A percentile compares a stretch with the other conserved stretches of the same genome.
Conservation (phyloP, 2,113 vertebrate genomes). For the Ptychochromis oligacanthus region DNA sequence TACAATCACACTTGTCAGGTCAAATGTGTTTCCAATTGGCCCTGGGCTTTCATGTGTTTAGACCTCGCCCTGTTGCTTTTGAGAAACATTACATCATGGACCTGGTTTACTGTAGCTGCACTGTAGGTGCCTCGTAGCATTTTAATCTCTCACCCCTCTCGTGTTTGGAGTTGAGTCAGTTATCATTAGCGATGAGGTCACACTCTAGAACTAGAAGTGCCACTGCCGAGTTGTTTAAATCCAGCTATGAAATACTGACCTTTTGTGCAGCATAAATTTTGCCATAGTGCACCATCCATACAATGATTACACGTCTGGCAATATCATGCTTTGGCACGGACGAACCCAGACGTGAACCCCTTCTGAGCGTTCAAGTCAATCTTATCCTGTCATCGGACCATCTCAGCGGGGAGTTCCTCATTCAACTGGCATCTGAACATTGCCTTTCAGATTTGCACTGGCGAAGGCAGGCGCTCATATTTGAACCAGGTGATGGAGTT, state of each 20-base stretch:
- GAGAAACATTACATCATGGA: constrained; percentile 78
- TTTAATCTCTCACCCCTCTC: constrained; percentile 56
- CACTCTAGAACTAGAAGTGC: constrained; percentile 29
- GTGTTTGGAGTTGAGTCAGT: constrained; percentile 65
- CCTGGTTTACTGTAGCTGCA: constrained; percentile 57
- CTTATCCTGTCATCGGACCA: constrained; percentile 67
- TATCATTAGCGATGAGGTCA: constrained; percentile 65
- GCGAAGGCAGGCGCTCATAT: constrained; percentile 53
- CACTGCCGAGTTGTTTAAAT: constrained; percentile 17
- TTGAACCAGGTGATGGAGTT: constrained; percentile 72
- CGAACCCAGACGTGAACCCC: constrained; percentile 59
- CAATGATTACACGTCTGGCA: constrained; percentile 67
- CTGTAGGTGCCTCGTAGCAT: constrained; percentile 53
- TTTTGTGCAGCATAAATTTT: background rate
- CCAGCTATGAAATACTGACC: constrained; percentile 20
- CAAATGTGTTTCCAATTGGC: constrained; percentile 78
- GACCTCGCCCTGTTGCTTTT: constrained; percentile 63
- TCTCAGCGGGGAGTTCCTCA: constrained; percentile 61
- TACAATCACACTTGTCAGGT: constrained; percentile 71
- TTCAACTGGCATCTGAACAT: constrained; percentile 56
- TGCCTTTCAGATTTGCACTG: constrained; percentile 49
- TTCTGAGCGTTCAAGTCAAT: constrained; percentile 56
- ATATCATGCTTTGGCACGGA: constrained; percentile 46
- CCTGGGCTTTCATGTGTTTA: constrained; percentile 69
- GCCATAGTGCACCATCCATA: constrained; percentile 18